Evolutionary conservation across 2,888 invertebrate species (phyloP).

Genomic region (Heliconius charithonia): DNA sequence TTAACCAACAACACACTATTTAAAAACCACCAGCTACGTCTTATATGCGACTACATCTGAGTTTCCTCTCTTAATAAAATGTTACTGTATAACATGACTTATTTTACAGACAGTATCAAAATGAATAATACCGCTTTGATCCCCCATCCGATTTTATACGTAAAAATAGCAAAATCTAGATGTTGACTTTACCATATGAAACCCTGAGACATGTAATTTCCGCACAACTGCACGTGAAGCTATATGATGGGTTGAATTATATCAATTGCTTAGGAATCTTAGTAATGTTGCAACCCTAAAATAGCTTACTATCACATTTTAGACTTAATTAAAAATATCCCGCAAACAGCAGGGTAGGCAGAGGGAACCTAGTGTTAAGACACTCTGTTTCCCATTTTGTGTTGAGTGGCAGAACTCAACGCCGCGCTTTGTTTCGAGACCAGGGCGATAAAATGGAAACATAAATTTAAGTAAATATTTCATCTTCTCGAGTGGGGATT

Average conservation of each 20-base stretch:
- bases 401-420: no score
- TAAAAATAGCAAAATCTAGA: background rate
- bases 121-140: background rate
- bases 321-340: background rate
- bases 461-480: no score
- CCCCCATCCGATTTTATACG: background rate
- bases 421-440: no score
- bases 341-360: no score
- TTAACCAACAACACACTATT: background rate
- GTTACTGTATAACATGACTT: background rate
- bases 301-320: no score
- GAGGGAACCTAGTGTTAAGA: no score
- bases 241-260: background rate
- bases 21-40: background rate
- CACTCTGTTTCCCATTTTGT: no score
- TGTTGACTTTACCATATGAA: constrained; percentile 6
- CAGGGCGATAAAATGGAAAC: no score
- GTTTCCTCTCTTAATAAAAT: background rate
- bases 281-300: background rate
- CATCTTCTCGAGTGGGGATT: no score
- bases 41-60: background rate
- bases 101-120: background rate
- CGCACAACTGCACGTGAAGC: constrained; percentile 17
- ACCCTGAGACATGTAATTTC: constrained; percentile 19
- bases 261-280: constrained; percentile 4